Base-by-base conservation (phyloP, 2,888 invertebrate species). In the Drosophila anceps region DNA sequence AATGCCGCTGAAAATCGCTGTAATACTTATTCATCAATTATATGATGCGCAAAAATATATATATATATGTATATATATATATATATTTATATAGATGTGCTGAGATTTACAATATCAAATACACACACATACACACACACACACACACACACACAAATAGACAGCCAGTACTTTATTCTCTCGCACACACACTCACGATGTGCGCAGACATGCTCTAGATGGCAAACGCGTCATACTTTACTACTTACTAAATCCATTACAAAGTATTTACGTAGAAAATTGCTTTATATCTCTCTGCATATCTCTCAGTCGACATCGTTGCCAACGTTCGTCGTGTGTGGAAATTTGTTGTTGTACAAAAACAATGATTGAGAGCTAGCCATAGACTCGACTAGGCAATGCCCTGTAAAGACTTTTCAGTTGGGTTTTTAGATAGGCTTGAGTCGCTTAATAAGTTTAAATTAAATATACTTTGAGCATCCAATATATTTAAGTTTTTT, bases 11-110 rank as follows among this genome's bases (percentile, higher is more conserved):
- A 88, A 90, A 89, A 84, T 88, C 82, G 81, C 81, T 82, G 86
- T 90, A 90, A 88, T 91, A 86, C 89, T 90, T 90, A 84, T 86
- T 86, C 91, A 87, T 90, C 91, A 90, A 90, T 91, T 91, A 90
- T 90, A 90, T 91, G 90, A 90, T 84, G 91, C 90, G 91, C 88
- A 90, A 90, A 85, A 84, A 74, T 73, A 65, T 65, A 76, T 50
- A 27, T 61, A 63, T n/a, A n/a, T n/a, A n/a, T 70, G 43, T 44
- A 15, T 50, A 73, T 71, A 62, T 57, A 75, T 51, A 18, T 55
- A 64, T 72, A 55, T 50, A 18, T 71, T 69, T 76, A 33, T 33
- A 8, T 35, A 70, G 80, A 62, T 76, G 73, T 84, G 87, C 84
- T 31, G 78, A 84, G 88, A 86, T 86, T 89, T 89, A 80, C 84